Evolutionary conservation across 2,113 vertebrate species (phyloP).

Genomic region (Perca schrenkii): DNA sequence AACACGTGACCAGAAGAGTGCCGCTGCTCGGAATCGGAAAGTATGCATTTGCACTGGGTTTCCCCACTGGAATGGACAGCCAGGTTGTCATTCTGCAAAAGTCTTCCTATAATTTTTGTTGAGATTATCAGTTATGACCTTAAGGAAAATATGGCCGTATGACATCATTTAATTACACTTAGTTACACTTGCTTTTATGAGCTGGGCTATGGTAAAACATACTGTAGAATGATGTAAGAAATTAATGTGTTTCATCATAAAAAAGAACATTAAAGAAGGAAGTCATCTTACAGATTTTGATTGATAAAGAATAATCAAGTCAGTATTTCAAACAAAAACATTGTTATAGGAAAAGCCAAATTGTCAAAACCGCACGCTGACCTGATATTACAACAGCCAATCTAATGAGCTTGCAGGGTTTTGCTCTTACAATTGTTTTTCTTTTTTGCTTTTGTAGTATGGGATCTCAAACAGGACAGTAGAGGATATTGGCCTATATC

Average conservation of each 20-base stretch:
- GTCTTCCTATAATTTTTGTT: conserved; percentile 30
- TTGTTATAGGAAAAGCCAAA: too few relatives aligned
- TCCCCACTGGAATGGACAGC: not conserved
- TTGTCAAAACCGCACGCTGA: too few relatives aligned
- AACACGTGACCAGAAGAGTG: conserved; percentile 46
- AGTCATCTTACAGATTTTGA: not conserved
- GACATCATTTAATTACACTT: not conserved
- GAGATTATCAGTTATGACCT: conserved; percentile 1
- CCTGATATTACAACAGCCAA: too few relatives aligned
- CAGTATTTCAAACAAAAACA: too few relatives aligned
- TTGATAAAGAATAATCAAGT: not conserved
- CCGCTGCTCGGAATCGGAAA: conserved; percentile 11
- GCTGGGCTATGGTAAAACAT: not conserved
- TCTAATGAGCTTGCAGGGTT: too few relatives aligned
- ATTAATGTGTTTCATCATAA: not conserved
- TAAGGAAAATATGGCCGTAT: not conserved
- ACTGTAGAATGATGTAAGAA: not conserved
- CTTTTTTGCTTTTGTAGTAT: not conserved
- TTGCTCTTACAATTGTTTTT: not conserved
- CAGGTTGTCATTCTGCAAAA: not conserved
- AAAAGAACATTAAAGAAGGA: not conserved
- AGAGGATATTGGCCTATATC: not conserved
- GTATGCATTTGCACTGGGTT: conserved; percentile 17
- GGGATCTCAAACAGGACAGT: too few relatives aligned
- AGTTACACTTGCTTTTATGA: not conserved